Conservation (phyloP, 2,113 vertebrate genomes). For the Nannospalax galili region DNA sequence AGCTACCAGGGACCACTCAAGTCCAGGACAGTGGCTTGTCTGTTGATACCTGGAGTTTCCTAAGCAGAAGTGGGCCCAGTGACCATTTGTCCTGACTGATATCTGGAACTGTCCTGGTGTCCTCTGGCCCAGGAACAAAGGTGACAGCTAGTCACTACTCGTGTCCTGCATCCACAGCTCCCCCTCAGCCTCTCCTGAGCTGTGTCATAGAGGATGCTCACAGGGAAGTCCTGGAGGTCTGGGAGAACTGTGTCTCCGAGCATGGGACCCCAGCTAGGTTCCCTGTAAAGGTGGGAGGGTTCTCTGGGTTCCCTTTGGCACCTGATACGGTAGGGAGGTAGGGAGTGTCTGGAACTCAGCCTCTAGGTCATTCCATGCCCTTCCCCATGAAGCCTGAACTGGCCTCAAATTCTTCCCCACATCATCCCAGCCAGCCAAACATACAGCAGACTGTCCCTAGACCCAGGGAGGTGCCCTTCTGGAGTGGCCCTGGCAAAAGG, state of each 20-base stretch:
- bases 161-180: not conserved
- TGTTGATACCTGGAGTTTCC: accelerated
- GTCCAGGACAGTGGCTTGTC: accelerated
- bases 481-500: accelerated
- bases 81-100: accelerated
- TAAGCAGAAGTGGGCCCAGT: not conserved
- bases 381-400: accelerated
- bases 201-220: accelerated
- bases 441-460: accelerated
- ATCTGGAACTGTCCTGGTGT: not conserved
- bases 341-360: not conserved
- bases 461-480: not conserved
- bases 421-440: accelerated
- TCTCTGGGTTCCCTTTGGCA: accelerated
- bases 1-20: accelerated
- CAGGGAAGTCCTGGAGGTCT: accelerated
- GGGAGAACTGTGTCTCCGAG: not conserved
- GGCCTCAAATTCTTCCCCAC: accelerated
- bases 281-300: not conserved
- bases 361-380: not conserved
- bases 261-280: not conserved
- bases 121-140: accelerated
- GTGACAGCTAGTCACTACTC: accelerated
- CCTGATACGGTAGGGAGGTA: accelerated
- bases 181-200: not conserved